Evolutionary conservation across 2,113 vertebrate genomes (phyloP), one percentile per base, ranked within the genome.

Genomic region (Saguinus imperator): DNA sequence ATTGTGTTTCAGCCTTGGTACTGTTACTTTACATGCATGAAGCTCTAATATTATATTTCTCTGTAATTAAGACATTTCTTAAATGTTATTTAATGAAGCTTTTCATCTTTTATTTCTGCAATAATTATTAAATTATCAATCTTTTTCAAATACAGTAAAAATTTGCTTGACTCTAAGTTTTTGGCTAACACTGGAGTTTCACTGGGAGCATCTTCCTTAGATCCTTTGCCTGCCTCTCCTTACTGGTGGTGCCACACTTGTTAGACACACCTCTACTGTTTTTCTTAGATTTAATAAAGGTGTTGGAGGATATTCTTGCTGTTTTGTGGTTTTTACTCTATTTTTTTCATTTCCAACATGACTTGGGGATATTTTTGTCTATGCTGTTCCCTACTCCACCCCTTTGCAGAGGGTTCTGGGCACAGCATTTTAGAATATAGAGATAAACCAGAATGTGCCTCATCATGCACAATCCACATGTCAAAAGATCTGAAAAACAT

Each of bases 31-130:
- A 66, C 4, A 18, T 58, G 17, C 58, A 40, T 86, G 58, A 58
- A 87, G 64, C 55, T 77, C 23, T 95, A 87, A 37, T 68, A 40
- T 72, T 91, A 70, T 32, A 72, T 73, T 94, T 95, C 27, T 91
- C 45, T 83, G 29, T 20, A 76, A 82, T 50, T 52, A 89, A 57
- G 10, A 20, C 25, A 61, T 84, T 80, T 96, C 58, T 92, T 87
- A 87, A 85, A 77, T 88, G 29, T 95, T 94, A 77, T 73, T 87
- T 83, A 83, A 23, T 79, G 27, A 94, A 87, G 3, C 77, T 20
- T n/a, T 92, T 86, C 21, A 27, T 32, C 32, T 86, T 72, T 91
- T 75, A 73, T n/a, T 91, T 87, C 58, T 91, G 25, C 18, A 91
- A 48, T 79, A 73, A 32, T 79, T 93, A 21, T 92, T 87, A 92